phyloP scores from a whole-genome alignment of 1,140 invertebrate genomes.

The Drosophila seguyi region DNA sequence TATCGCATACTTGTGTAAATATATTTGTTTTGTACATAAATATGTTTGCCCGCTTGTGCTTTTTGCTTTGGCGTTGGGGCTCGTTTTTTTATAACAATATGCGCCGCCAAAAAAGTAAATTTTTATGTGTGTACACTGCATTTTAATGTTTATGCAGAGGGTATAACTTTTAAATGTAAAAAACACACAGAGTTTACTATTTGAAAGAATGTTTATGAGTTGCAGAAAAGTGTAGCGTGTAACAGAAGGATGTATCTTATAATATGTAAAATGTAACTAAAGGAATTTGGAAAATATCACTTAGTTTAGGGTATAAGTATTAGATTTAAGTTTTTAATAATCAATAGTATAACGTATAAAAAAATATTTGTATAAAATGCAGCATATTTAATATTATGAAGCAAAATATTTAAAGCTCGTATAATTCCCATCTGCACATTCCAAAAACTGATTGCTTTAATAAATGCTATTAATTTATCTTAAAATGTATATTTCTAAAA shows the following conservation, averaged over 20 bases:
- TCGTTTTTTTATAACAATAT: constrained; percentile 22
- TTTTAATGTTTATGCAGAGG: constrained; percentile 46
- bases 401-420: no score
- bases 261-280: neutral
- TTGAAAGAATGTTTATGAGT: neutral
- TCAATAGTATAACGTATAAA: no score
- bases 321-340: no score
- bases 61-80: constrained; percentile 30
- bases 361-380: no score
- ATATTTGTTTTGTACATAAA: constrained; percentile 44
- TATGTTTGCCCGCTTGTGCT: constrained; percentile 37
- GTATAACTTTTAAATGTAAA: constrained; percentile 11
- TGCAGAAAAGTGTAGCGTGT: no score
- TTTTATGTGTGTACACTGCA: constrained; percentile 76
- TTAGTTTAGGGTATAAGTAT: no score
- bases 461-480: no score
- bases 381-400: no score
- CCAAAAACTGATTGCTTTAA: no score
- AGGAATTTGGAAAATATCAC: neutral
- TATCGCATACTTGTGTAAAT: constrained; percentile 35
- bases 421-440: no score
- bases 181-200: neutral
- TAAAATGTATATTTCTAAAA: no score
- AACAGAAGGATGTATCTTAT: neutral
- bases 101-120: constrained; percentile 27